Conservation (phyloP, 2,797 vertebrate species). For the Labroides dimidiatus region DNA sequence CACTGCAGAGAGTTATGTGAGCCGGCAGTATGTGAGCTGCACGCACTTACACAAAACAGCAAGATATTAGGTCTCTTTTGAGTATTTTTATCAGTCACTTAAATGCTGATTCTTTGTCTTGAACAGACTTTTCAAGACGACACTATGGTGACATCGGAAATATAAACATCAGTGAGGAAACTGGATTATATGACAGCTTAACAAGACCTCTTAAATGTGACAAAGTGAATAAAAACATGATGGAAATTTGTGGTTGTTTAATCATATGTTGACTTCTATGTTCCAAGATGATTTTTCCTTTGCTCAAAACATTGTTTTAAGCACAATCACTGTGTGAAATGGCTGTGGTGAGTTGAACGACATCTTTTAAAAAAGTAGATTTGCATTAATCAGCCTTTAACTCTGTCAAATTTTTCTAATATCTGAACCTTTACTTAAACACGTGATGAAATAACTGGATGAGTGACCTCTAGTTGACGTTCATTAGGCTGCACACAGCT, state of each 20-base stretch:
- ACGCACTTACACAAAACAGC: slow-evolving; percentile 19
- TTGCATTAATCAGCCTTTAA: not conserved
- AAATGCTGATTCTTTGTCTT: slow-evolving; percentile 8
- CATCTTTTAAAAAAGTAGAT: not conserved
- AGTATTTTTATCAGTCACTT: slow-evolving; percentile 3
- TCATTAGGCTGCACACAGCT: not conserved
- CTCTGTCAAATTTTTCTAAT: no score
- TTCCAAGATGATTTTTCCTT: no score
- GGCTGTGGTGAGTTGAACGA: not conserved
- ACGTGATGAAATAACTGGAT: not conserved
- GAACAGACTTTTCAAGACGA: slow-evolving; percentile 6
- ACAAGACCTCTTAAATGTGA: no score
- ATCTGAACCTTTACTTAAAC: no score
- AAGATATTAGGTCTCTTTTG: slow-evolving; percentile 7
- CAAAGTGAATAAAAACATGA: no score
- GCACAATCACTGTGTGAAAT: not conserved
- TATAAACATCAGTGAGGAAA: not conserved
- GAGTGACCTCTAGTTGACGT: not conserved
- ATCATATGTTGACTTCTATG: no score
- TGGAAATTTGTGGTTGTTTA: no score
- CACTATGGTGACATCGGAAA: not conserved
- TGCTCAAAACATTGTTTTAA: not conserved
- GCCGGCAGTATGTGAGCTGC: slow-evolving; percentile 19
- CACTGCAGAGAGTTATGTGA: slow-evolving; percentile 62
- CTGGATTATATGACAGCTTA: no score